phyloP scores from a whole-genome alignment of 2,888 invertebrate species.

The Muschampia plurimacula region DNA sequence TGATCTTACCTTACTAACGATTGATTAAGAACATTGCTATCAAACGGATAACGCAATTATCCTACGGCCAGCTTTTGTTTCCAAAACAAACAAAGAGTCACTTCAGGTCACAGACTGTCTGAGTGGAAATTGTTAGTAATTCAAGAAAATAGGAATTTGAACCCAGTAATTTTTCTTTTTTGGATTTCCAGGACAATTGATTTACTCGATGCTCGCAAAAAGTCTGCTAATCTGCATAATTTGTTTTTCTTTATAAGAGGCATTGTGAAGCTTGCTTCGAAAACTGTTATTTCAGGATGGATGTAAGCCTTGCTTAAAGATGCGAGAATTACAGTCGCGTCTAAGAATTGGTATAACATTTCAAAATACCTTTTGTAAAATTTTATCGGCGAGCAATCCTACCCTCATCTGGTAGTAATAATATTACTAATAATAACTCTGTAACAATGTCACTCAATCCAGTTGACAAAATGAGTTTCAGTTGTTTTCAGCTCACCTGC shows the following conservation, averaged over 20 bases:
- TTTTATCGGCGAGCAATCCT: conserved; percentile 1
- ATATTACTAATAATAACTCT: not conserved
- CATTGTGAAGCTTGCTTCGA: not conserved
- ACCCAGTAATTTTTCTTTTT: not conserved
- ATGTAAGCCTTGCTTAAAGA: not conserved
- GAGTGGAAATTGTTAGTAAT: not conserved
- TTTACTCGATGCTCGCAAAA: not conserved
- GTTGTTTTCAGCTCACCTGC: no score
- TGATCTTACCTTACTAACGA: not conserved
- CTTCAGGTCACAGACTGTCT: conserved; percentile 1
- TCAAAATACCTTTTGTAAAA: conserved; percentile 5
- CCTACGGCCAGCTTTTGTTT: not conserved
- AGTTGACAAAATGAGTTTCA: not conserved
- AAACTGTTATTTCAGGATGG: conserved; percentile 1
- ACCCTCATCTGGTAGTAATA: not conserved
- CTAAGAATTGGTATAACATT: conserved; percentile 7
- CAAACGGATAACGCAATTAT: not conserved
- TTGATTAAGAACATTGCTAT: not conserved
- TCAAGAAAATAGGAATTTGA: not conserved
- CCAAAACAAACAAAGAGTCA: not conserved
- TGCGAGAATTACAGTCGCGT: not conserved
- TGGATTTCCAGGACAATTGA: not conserved
- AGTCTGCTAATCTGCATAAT: not conserved
- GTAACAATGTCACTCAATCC: conserved; percentile 3
- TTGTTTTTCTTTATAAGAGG: not conserved